Percentiles rank a stretch among this genome's conserved stretches.
Evolutionary conservation across 1,140 invertebrate species (phyloP).

Genomic region (Pseudomyrmex cubaensis): DNA sequence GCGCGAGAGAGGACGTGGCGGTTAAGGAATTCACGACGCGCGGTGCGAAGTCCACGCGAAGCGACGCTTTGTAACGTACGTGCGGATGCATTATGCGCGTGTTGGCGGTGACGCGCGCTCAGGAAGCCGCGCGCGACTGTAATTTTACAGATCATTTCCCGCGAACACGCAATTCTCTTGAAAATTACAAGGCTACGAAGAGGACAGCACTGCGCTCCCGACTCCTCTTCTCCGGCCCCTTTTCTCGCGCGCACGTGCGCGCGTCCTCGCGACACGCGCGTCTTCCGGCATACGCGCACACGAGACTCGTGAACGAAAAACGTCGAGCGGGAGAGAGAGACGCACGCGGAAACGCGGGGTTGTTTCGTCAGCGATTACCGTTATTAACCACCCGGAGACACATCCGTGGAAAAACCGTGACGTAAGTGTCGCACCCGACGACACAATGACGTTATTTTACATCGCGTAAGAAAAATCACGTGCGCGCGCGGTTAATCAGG

Average conservation of each 20-base stretch:
- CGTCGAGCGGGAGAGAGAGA: neutral
- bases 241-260: constrained; percentile 44
- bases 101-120: constrained; percentile 34
- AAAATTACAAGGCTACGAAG: constrained; percentile 63
- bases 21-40: constrained; percentile 26
- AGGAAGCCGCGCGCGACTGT: constrained; percentile 58
- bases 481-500: neutral
- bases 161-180: constrained; percentile 59
- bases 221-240: constrained; percentile 4
- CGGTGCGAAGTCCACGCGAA: constrained; percentile 42
- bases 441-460: neutral
- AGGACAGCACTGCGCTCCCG: neutral
- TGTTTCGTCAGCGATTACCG: neutral
- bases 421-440: constrained; percentile 8
- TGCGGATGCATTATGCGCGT: constrained; percentile 15
- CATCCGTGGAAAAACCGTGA: neutral
- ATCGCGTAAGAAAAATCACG: neutral
- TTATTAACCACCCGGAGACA: constrained; percentile 17
- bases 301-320: constrained; percentile 17
- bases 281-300: neutral
- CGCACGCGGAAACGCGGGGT: constrained; percentile 31
- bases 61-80: constrained; percentile 12
- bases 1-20: neutral
- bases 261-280: neutral
- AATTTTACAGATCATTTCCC: constrained; percentile 73